phyloP scores from a whole-genome alignment of 2,113 vertebrate genomes.

The Myocastor coypus region DNA sequence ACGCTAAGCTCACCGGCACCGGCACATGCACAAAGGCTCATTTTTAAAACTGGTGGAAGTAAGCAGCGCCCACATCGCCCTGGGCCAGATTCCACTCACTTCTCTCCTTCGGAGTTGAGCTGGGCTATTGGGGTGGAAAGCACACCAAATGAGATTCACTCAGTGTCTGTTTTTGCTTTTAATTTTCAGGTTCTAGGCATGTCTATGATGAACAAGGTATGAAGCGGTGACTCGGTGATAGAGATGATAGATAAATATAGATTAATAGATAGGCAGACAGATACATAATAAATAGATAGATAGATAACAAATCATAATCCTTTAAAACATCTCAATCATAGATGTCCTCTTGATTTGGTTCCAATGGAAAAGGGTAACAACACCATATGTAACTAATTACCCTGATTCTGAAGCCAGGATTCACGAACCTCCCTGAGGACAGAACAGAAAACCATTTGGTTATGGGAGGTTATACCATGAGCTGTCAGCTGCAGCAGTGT shows the following conservation, averaged over 20 bases:
- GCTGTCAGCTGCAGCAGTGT: background rate
- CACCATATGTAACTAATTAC: background rate
- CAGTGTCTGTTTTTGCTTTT: conserved; percentile 58
- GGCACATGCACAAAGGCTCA: background rate
- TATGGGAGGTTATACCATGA: background rate
- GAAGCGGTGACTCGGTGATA: background rate
- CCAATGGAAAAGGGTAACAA: background rate
- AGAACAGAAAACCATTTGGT: background rate
- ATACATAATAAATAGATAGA: background rate
- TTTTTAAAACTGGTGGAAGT: background rate
- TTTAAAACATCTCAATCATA: background rate
- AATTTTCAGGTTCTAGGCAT: conserved; percentile 79
- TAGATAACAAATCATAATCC: background rate
- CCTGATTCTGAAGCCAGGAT: background rate
- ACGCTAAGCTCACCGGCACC: background rate
- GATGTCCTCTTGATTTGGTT: background rate
- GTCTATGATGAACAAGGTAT: conserved; percentile 80
- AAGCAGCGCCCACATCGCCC: accelerated
- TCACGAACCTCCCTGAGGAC: background rate
- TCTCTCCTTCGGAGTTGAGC: background rate
- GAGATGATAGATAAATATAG: background rate
- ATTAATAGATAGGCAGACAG: background rate
- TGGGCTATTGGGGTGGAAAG: background rate
- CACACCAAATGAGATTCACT: background rate
- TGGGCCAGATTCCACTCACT: no score